These are phyloP conservation scores for Lipophrys pholis DNA, from an alignment of 2,113 vertebrate genomes.

Conservation along the genomic window DNA sequence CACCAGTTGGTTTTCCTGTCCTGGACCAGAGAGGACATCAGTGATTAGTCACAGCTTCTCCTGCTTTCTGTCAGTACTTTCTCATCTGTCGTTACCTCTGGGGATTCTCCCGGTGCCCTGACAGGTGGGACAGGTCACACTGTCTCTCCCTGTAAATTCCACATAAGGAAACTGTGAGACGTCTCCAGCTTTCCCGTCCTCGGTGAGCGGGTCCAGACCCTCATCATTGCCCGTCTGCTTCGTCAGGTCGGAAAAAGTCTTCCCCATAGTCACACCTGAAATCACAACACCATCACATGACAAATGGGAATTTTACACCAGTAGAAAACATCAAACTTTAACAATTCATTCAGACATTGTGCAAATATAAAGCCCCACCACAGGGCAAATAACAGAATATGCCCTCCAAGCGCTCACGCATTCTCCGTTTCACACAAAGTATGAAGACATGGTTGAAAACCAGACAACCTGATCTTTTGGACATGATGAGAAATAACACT, in stretches of 20 bases:
- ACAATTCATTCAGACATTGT: too few species aligned
- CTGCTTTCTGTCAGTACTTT: too few species aligned
- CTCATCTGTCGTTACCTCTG: slow-evolving; percentile 90
- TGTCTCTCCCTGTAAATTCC: slow-evolving; percentile 95
- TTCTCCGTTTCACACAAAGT: too few species aligned
- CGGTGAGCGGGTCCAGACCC: slow-evolving; percentile 72
- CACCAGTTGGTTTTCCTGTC: slow-evolving; percentile 96
- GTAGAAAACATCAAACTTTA: too few species aligned
- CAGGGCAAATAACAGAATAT: too few species aligned
- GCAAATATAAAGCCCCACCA: too few species aligned
- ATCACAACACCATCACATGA: neutral
- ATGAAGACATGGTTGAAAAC: too few species aligned
- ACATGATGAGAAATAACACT: too few species aligned
- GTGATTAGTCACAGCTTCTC: slow-evolving; percentile 4
- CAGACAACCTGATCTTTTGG: too few species aligned
- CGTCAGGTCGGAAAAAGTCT: slow-evolving; percentile 87
- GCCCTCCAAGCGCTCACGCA: too few species aligned
- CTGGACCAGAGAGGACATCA: slow-evolving; percentile 71
- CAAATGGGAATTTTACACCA: too few species aligned
- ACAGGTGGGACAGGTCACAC: slow-evolving; percentile 95
- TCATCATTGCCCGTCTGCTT: slow-evolving; percentile 79
- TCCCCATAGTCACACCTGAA: slow-evolving; percentile 87
- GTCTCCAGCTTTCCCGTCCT: slow-evolving; percentile 86
- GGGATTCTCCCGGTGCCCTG: slow-evolving; percentile 96
- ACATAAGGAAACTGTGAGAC: slow-evolving; percentile 95